A percentile compares a stretch with the other conserved stretches of the same genome.
These are phyloP conservation scores for Diarsia rubi DNA, from an alignment of 2,888 invertebrate genomes.

Conservation along the genomic window DNA sequence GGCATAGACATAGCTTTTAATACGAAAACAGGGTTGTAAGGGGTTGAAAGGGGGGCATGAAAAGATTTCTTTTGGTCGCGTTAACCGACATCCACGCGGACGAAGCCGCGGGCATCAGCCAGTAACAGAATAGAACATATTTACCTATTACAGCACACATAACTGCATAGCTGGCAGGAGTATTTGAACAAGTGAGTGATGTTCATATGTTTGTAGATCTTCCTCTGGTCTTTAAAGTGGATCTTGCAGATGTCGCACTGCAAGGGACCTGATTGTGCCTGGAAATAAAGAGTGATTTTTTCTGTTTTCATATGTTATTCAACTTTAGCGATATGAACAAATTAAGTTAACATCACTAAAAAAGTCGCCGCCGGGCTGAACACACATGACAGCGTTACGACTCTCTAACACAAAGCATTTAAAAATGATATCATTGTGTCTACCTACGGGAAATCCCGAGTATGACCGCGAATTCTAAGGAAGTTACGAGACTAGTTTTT, in stretches of 20 bases:
- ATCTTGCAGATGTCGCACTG: constrained; percentile 87
- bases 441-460: too few species aligned
- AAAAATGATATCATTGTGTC: neutral
- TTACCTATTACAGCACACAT: constrained; percentile 81
- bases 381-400: neutral
- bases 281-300: constrained; percentile 39
- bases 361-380: neutral
- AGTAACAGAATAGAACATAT: neutral
- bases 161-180: constrained; percentile 82
- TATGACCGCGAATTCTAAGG: too few species aligned
- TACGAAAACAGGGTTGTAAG: too few species aligned
- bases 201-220: constrained; percentile 86
- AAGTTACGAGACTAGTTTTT: too few species aligned
- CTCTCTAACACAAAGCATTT: neutral
- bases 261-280: constrained; percentile 77
- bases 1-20: too few species aligned
- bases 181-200: constrained; percentile 83
- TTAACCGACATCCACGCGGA: too few species aligned
- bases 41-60: too few species aligned
- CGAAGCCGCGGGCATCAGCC: too few species aligned
- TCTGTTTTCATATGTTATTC: neutral
- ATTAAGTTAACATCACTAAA: neutral
- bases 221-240: constrained; percentile 78
- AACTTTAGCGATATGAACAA: neutral
- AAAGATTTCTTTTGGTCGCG: too few species aligned